These are phyloP conservation scores for Ornithorhynchus anatinus DNA, from an alignment of 2,113 vertebrate species.

Conservation along the genomic window DNA sequence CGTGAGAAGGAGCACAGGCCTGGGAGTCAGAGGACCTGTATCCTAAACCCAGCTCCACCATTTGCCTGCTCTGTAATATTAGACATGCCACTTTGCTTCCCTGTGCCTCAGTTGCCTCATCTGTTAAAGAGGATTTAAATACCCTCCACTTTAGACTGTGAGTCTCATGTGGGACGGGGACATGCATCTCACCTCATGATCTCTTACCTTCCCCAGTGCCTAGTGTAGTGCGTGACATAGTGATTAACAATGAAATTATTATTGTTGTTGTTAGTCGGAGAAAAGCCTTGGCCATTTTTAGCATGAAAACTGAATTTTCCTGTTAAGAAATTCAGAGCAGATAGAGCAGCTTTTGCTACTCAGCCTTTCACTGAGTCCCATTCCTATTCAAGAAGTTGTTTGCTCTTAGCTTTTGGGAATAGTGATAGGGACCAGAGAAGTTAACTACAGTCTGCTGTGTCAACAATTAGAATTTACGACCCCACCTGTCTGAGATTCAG, in stretches of 20 bases:
- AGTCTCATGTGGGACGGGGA: too few species aligned
- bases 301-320: conserved; percentile 1
- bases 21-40: too few species aligned
- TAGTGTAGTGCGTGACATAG: too few species aligned
- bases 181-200: background rate
- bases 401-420: background rate
- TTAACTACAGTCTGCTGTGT: background rate
- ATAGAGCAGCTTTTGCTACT: conserved; percentile 10
- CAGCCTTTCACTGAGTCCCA: background rate
- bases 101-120: too few species aligned
- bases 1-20: background rate
- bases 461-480: background rate
- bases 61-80: too few species aligned
- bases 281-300: background rate
- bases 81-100: too few species aligned
- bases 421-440: background rate
- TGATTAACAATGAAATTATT: too few species aligned
- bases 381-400: background rate
- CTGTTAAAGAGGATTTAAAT: too few species aligned
- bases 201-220: background rate
- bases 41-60: too few species aligned
- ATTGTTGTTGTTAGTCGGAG: background rate
- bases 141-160: too few species aligned
- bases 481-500: background rate
- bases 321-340: background rate